Evolutionary conservation across 1,140 invertebrate species (phyloP).

Genomic region (Ephestia elutella): DNA sequence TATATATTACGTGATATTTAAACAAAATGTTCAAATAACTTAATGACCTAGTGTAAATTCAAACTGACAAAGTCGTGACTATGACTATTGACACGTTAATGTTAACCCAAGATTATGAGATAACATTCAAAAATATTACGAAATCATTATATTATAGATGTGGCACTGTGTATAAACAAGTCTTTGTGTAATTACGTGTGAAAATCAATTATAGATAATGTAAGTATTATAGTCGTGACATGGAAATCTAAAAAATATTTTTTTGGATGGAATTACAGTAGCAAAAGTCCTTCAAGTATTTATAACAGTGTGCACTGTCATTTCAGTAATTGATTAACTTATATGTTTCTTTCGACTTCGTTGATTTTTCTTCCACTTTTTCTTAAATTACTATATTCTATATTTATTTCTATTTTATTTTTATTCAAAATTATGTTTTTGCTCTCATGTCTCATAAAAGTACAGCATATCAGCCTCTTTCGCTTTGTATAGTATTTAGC

Average conservation of each 20-base stretch:
- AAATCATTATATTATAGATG: background rate
- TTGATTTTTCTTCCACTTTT: no score
- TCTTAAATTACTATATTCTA: no score
- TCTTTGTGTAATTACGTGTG: background rate
- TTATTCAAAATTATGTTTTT: no score
- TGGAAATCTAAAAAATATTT: background rate
- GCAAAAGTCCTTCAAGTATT: background rate
- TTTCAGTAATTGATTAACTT: no score
- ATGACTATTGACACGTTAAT: background rate
- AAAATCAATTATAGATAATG: background rate
- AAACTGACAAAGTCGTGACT: conserved; percentile 1
- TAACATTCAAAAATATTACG: background rate
- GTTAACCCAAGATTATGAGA: background rate
- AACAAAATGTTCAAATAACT: no score
- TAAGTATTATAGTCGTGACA: background rate
- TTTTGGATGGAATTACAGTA: background rate
- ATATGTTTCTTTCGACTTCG: no score
- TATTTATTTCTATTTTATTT: no score
- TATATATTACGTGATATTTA: no score
- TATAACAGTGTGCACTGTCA: no score
- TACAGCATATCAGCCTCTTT: no score
- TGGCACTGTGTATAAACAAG: background rate
- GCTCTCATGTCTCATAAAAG: no score
- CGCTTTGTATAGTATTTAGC: no score
- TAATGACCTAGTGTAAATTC: background rate